A percentile compares a stretch with the other conserved stretches of the same genome.
Evolutionary conservation across 2,888 invertebrate genomes (phyloP).

Genomic region (Hoplodrina ambigua): DNA sequence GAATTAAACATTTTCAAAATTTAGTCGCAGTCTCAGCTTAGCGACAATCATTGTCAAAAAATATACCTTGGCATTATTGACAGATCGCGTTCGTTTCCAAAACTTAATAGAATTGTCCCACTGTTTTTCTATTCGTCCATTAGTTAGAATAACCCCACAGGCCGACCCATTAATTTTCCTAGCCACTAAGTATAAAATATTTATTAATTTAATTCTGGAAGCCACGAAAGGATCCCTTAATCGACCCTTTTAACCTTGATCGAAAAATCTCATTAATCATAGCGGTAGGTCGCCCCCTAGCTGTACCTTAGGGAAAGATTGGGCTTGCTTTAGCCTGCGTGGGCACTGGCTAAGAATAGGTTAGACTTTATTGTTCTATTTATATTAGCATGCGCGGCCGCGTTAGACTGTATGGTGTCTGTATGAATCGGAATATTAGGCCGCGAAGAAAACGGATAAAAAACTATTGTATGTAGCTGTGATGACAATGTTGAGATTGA

Average conservation of each 20-base stretch:
- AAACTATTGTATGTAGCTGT: no score
- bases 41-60: no score
- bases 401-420: no score
- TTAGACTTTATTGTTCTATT: background rate
- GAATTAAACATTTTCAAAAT: no score
- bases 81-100: no score
- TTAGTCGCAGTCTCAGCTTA: no score
- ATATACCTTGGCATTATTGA: no score
- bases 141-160: background rate
- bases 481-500: no score
- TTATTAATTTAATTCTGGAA: conserved; percentile 18
- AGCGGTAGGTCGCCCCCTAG: background rate
- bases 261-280: conserved; percentile 34
- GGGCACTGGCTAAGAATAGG: background rate
- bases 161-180: background rate
- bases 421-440: no score
- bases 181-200: conserved; percentile 7
- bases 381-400: background rate
- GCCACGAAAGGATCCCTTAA: conserved; percentile 20
- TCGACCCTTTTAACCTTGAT: conserved; percentile 35
- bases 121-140: no score
- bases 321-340: background rate
- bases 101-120: no score
- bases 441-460: no score
- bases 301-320: conserved; percentile 12